Evolutionary conservation across 2,113 vertebrate species (phyloP).

Genomic region (Pionites leucogaster): DNA sequence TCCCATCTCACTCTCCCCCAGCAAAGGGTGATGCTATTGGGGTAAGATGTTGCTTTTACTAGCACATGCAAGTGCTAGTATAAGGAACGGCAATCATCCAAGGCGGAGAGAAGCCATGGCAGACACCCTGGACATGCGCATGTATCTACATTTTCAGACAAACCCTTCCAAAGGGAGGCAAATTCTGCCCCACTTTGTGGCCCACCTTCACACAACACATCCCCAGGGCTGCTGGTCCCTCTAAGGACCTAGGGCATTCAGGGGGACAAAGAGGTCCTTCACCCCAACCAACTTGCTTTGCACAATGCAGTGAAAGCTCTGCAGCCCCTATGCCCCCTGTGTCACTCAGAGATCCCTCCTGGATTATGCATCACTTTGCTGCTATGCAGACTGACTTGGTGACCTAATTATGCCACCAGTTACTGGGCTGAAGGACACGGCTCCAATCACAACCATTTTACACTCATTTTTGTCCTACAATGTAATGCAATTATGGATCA

Average conservation of each 20-base stretch:
- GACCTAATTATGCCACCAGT: not conserved
- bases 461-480: not conserved
- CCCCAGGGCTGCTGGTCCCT: not conserved
- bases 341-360: not conserved
- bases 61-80: accelerated
- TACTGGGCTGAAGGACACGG: not conserved
- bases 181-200: not conserved
- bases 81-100: not conserved
- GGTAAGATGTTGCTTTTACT: not conserved
- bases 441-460: not conserved
- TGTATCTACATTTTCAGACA: not conserved
- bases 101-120: not conserved
- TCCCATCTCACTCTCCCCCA: not conserved
- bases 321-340: not conserved
- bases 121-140: not conserved
- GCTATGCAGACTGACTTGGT: not conserved
- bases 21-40: not conserved
- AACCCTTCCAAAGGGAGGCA: not conserved
- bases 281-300: not conserved
- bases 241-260: not conserved
- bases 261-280: not conserved
- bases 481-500: not conserved
- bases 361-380: not conserved
- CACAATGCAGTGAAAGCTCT: accelerated
- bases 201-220: not conserved